Evolutionary conservation across 2,888 invertebrate genomes (phyloP), one percentile per base, ranked within the genome.

Genomic region (Idaea aversata): DNA sequence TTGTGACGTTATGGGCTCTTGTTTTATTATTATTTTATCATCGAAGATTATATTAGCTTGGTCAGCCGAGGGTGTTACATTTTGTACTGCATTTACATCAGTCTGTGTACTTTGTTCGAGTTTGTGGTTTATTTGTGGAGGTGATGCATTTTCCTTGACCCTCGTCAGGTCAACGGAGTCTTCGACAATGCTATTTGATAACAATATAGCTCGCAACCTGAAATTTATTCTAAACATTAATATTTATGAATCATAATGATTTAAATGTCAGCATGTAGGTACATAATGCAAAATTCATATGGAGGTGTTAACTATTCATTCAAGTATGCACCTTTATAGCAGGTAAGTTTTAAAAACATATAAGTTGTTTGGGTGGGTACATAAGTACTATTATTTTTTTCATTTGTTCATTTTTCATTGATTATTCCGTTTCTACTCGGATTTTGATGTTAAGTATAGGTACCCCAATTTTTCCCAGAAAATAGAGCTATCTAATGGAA

Each of bases 21-120:
- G 16, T 5, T 5, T 58, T 15, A 15, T 5, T 58, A 16, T 59
- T 15, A 36, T 59, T 63, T n/a, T 68, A 25, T 25, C 25, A 25
- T 25, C 25, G 65, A 5, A 85, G 86, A 73, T 91, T 90, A 35
- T 81, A 73, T 74, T 90, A 88, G 4, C 89, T 75, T 67, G 78
- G 73, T 0, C 80, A 65, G 25, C 35, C 7, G 64, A 36, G 34
- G 57, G 61, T 59, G 47, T 25, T 62, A 61, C 16, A 6, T 67
- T 59, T 25, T 60, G 62, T 15, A 57, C 60, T 34, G 63, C 62
- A 10, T 59, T 57, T n/a, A 13, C 61, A 0, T 88, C 86, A 0
- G 90, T 91, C 72, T 90, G 91, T 2, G 90, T 89, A 63, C 80
- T 74, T 61, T 81, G 85, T 13, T 87, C 82, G 67, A 77, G 10